A percentile compares a stretch with the other conserved stretches of the same genome.
Conservation (phyloP, 2,113 vertebrate species). For the Nothobranchius kuhntae region DNA sequence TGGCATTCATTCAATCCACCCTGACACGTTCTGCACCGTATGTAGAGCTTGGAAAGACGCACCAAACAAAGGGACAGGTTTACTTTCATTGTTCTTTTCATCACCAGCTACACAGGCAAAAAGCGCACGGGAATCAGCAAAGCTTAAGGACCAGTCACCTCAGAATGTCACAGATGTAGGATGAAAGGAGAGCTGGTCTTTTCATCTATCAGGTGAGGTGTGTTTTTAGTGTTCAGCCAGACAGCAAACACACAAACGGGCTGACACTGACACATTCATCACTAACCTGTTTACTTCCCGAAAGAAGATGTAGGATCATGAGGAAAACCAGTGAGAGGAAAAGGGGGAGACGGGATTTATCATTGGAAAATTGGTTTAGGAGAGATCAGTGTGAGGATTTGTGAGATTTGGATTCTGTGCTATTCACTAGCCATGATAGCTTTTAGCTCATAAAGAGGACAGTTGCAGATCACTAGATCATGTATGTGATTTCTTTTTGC, state of each 20-base stretch:
- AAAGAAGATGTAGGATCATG: conserved; percentile 31
- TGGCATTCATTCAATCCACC: conserved; percentile 35
- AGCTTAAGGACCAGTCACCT: conserved; percentile 53
- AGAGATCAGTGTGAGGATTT: conserved; percentile 8
- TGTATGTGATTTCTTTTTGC: conserved; percentile 62
- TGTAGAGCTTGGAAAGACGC: conserved; percentile 18
- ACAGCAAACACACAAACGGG: conserved; percentile 13
- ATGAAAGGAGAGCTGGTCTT: conserved; percentile 64
- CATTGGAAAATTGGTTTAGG: conserved; percentile 15
- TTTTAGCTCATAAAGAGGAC: conserved; percentile 40
- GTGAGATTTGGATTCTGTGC: conserved; percentile 20
- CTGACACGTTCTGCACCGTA: conserved; percentile 32
- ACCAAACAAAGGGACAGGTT: conserved; percentile 38
- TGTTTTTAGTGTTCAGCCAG: conserved; percentile 46
- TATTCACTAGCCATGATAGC: conserved; percentile 37
- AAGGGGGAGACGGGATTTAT: conserved; percentile 12
- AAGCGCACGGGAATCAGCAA: conserved; percentile 18
- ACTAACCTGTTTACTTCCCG: conserved; percentile 58
- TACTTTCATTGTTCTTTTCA: conserved; percentile 40
- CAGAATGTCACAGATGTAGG: conserved; percentile 58
- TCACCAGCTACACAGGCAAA: conserved; percentile 51
- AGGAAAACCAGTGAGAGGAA: conserved; percentile 5
- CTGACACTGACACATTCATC: conserved; percentile 14
- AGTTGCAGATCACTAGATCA: conserved; percentile 42
- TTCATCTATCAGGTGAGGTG: conserved; percentile 57